phyloP scores from a whole-genome alignment of 2,888 invertebrate species.

The Limnephilus auricula region DNA sequence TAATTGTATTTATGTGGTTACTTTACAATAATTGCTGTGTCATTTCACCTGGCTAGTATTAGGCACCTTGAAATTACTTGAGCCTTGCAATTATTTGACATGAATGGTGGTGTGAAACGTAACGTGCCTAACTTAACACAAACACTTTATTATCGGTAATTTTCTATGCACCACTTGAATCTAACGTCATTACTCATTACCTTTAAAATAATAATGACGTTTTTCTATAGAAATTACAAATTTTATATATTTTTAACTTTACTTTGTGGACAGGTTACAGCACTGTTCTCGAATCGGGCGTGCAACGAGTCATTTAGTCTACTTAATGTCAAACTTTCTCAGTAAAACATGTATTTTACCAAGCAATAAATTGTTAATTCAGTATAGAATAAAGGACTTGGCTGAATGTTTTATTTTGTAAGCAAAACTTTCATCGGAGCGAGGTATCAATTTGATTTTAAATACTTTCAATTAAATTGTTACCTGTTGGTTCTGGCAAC shows the following conservation, averaged over 20 bases:
- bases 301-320: too few relatives aligned
- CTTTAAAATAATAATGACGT: too few relatives aligned
- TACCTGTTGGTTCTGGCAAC: background rate
- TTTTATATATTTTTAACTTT: too few relatives aligned
- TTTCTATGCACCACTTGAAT: too few relatives aligned
- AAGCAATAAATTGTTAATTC: background rate
- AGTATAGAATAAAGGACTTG: background rate
- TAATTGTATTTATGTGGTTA: background rate
- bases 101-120: background rate
- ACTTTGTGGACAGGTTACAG: too few relatives aligned
- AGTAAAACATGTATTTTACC: background rate
- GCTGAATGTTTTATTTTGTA: background rate
- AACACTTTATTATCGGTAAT: background rate
- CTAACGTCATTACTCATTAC: too few relatives aligned
- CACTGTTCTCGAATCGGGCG: too few relatives aligned
- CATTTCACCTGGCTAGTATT: background rate
- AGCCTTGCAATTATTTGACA: background rate
- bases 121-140: background rate
- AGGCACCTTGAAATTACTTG: background rate
- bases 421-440: too few relatives aligned
- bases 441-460: background rate
- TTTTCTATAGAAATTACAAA: too few relatives aligned
- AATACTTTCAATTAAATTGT: background rate
- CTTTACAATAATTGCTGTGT: background rate
- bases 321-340: background rate